Evolutionary conservation across 2,797 vertebrate genomes (phyloP).

Genomic region (Garrulus glandarius): DNA sequence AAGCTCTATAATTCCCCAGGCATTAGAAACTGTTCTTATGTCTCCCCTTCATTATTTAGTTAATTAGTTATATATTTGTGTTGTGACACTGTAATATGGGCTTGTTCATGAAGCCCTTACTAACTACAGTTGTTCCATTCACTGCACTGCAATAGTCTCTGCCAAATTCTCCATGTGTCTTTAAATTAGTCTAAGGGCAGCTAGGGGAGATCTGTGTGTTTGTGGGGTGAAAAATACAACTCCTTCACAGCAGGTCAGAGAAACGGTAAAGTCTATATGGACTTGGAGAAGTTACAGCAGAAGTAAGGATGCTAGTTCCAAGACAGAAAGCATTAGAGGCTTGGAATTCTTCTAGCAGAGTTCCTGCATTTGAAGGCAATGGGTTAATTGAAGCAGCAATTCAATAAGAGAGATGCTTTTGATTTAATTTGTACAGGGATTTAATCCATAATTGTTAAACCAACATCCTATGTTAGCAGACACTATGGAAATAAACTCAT

Average conservation of each 20-base stretch:
- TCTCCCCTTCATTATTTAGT: conserved; percentile 16
- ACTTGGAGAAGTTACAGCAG: not conserved
- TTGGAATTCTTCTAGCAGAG: not conserved
- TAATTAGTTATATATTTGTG: conserved; percentile 49
- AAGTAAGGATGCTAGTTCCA: not conserved
- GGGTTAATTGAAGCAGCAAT: not conserved
- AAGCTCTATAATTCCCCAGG: not conserved
- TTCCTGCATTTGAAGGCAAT: not conserved
- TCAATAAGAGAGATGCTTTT: not conserved
- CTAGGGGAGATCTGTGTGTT: not conserved
- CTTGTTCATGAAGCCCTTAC: not conserved
- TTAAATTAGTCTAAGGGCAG: not conserved
- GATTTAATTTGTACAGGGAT: conserved; percentile 23
- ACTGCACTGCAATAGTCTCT: not conserved
- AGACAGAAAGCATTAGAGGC: not conserved
- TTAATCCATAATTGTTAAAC: conserved; percentile 7
- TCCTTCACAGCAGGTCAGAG: not conserved
- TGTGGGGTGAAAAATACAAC: not conserved
- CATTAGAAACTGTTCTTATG: not conserved
- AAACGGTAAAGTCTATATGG: not conserved
- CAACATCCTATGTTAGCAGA: not conserved
- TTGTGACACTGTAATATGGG: not conserved
- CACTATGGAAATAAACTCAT: not conserved
- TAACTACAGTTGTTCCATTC: not conserved
- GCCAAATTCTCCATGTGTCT: not conserved